Percentiles rank a stretch among this genome's conserved stretches.
These are phyloP conservation scores for Magallana gigas DNA, from an alignment of 1,140 invertebrate genomes.

Conservation along the genomic window DNA sequence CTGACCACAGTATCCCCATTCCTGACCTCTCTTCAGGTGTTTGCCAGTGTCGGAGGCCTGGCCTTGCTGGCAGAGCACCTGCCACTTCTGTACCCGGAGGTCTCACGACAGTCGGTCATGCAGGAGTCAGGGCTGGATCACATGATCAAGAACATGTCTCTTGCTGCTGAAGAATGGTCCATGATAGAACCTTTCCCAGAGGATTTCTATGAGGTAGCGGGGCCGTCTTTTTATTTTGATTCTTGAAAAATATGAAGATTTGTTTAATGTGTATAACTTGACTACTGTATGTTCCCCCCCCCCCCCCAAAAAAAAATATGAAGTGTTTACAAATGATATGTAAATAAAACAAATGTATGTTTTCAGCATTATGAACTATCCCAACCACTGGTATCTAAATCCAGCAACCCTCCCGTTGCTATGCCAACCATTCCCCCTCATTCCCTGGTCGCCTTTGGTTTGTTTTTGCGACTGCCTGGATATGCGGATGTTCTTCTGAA, in stretches of 20 bases:
- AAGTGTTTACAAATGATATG: no score
- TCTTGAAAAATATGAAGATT: no score
- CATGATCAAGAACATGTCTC: conserved; percentile 45
- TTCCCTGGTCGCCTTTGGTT: conserved; percentile 92
- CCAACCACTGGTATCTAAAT: conserved; percentile 61
- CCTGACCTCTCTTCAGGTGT: conserved; percentile 88
- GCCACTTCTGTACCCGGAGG: conserved; percentile 91
- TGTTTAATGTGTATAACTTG: no score
- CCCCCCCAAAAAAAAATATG: no score
- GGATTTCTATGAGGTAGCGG: conserved; percentile 85
- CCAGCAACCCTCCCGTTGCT: conserved; percentile 67
- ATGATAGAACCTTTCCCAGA: conserved; percentile 85
- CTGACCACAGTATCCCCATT: conserved; percentile 76
- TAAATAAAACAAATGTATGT: neutral
- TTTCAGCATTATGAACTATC: conserved; percentile 75
- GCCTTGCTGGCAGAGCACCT: conserved; percentile 91
- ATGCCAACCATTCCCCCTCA: conserved; percentile 87
- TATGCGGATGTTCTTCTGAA: conserved; percentile 92
- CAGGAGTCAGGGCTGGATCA: conserved; percentile 20
- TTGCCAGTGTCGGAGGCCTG: conserved; percentile 91
- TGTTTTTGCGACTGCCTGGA: conserved; percentile 91
- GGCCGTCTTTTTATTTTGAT: no score
- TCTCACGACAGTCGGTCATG: conserved; percentile 75
- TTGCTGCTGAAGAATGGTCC: conserved; percentile 87
- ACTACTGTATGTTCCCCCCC: no score